These are phyloP conservation scores for Drosophila multiciliata DNA, from an alignment of 2,888 invertebrate species.

Conservation along the genomic window DNA sequence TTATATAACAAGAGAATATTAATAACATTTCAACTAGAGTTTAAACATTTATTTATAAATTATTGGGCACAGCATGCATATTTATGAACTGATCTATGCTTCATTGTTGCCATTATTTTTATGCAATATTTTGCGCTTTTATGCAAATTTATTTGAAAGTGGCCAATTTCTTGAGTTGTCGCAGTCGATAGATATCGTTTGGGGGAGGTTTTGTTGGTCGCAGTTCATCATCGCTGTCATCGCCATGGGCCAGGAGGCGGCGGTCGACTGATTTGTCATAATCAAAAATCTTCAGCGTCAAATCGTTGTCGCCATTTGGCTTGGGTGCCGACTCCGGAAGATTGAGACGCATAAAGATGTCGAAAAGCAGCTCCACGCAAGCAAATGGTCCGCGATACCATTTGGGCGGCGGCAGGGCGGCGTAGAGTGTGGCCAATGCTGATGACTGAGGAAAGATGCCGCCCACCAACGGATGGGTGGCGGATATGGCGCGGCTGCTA, in stretches of 20 bases:
- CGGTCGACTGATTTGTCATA: slow-evolving; percentile 92
- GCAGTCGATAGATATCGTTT: slow-evolving; percentile 95
- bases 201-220: slow-evolving; percentile 91
- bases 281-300: slow-evolving; percentile 94
- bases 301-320: slow-evolving; percentile 91
- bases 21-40: background rate
- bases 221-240: slow-evolving; percentile 93
- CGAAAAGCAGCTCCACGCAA: slow-evolving; percentile 94
- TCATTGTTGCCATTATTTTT: background rate
- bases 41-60: background rate
- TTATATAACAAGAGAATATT: background rate
- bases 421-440: slow-evolving; percentile 94
- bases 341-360: slow-evolving; percentile 93
- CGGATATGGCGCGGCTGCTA: slow-evolving; percentile 91
- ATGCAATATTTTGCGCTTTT: background rate
- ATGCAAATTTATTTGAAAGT: slow-evolving; percentile 70
- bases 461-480: slow-evolving; percentile 91
- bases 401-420: slow-evolving; percentile 95
- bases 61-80: background rate
- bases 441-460: slow-evolving; percentile 98
- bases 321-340: slow-evolving; percentile 94
- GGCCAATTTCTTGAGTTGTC: slow-evolving; percentile 93
- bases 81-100: background rate
- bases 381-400: slow-evolving; percentile 99
- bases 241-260: slow-evolving; percentile 87